Conservation (phyloP, 1,140 invertebrate genomes). For the Microplitis mediator region DNA sequence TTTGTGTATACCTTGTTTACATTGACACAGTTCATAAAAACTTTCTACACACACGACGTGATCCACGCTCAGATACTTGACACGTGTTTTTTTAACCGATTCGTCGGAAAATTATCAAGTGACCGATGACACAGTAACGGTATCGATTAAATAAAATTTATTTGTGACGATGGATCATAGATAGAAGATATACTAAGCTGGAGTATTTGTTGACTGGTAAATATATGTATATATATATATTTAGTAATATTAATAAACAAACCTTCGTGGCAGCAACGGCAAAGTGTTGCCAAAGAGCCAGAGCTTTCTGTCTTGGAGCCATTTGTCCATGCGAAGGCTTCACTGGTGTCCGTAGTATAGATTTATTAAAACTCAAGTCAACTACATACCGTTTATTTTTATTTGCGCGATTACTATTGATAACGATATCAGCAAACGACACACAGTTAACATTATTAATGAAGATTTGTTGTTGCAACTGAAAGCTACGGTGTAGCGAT, state of each 20-base stretch:
- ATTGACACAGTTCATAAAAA: too few relatives aligned
- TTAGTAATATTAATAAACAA: slow-evolving; percentile 38
- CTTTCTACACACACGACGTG: too few relatives aligned
- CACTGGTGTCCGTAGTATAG: slow-evolving; percentile 12
- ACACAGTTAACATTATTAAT: slow-evolving; percentile 11
- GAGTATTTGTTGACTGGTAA: neutral
- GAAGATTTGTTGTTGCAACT: neutral
- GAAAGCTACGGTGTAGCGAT: neutral
- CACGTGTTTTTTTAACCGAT: too few relatives aligned
- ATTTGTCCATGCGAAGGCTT: slow-evolving; percentile 79
- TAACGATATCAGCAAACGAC: neutral
- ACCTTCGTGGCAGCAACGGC: slow-evolving; percentile 80
- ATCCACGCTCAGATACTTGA: too few relatives aligned
- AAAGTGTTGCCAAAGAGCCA: slow-evolving; percentile 86
- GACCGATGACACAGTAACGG: neutral
- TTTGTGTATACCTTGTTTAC: too few relatives aligned
- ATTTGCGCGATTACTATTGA: neutral
- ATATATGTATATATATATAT: neutral
- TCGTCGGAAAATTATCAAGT: neutral
- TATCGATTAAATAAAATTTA: neutral
- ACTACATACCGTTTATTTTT: neutral
- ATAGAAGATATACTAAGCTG: neutral
- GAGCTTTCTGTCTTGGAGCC: slow-evolving; percentile 83
- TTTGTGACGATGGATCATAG: neutral
- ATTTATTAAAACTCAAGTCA: neutral